Base-by-base conservation (phyloP, 1,140 invertebrate genomes). In the Patella vulgata region DNA sequence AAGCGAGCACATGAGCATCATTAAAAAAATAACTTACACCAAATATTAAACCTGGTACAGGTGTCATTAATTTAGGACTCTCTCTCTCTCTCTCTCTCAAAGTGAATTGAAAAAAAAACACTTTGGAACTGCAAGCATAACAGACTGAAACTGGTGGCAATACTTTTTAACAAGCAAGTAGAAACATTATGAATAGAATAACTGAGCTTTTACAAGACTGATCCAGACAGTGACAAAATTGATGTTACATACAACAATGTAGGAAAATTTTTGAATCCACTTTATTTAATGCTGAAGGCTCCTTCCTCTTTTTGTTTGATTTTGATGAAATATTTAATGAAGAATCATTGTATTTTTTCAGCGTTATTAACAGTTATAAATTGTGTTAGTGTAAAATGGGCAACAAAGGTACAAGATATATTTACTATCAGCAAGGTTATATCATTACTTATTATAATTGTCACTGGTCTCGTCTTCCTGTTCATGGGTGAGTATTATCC, bases 21-120 rank as follows among this genome's bases (percentile, higher is more conserved):
- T n/a, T n/a, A n/a, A n/a, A n/a, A n/a, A 36, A 2, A 17, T 19
- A 55, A 66, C 73, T 70, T 75, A 93, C 91, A 88, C 97, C 95
- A 77, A 92, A 91, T 30, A 98, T 85, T 48, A 98, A 92, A 42
- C 96, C 93, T 0, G 95, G 95, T 5, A 94, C 91, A 17, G 96
- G 96, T 1, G 96, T 98, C 55, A 94, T 86, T 59, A 92, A 89
- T 56, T 90, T 87, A 9, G 93, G 87, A 85, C 96, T 94, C 71
- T 98, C 97, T 92, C 97, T 97, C 1, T 95, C 96, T 91, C 98
- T 94, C 85, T 98, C 96, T 46, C 95, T 93, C 81, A 97, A 90
- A 68, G 93, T 91, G 19, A 96, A 96, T 21, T 95, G 96, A 30
- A 96, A 95, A 72, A 80, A 82, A 59, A 75, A 81, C 39, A 82